These are phyloP conservation scores for Harpagoxenus sublaevis DNA, from an alignment of 2,888 invertebrate genomes.

Conservation along the genomic window DNA sequence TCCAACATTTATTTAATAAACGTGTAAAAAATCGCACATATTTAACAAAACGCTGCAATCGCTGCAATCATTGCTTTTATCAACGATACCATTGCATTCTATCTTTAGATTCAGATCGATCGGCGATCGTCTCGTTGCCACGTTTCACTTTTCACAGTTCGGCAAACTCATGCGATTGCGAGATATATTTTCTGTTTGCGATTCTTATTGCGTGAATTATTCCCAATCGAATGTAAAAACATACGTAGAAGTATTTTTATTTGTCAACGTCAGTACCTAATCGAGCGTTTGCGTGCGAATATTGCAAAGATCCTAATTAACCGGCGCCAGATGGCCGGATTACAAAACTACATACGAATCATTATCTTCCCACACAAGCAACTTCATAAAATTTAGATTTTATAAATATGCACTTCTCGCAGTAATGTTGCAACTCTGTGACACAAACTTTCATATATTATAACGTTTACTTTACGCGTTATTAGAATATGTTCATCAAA, in stretches of 20 bases:
- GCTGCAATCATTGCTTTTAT: neutral
- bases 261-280: neutral
- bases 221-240: neutral
- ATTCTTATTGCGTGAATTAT: constrained; percentile 28
- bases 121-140: constrained; percentile 7
- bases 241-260: constrained; percentile 2
- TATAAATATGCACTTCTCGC: neutral
- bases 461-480: neutral
- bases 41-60: neutral
- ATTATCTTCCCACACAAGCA: neutral
- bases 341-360: constrained; percentile 13
- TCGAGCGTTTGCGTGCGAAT: neutral
- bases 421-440: neutral
- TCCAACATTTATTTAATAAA: constrained; percentile 15
- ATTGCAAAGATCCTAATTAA: constrained; percentile 14
- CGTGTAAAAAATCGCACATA: neutral
- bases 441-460: neutral
- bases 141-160: constrained; percentile 48
- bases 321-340: neutral
- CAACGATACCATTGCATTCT: neutral
- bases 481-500: neutral
- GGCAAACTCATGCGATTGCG: constrained; percentile 31
- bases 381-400: neutral
- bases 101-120: neutral
- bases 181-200: constrained; percentile 35